These are phyloP conservation scores for Denticeps clupeoides DNA, from an alignment of 2,797 vertebrate species.

Conservation along the genomic window DNA sequence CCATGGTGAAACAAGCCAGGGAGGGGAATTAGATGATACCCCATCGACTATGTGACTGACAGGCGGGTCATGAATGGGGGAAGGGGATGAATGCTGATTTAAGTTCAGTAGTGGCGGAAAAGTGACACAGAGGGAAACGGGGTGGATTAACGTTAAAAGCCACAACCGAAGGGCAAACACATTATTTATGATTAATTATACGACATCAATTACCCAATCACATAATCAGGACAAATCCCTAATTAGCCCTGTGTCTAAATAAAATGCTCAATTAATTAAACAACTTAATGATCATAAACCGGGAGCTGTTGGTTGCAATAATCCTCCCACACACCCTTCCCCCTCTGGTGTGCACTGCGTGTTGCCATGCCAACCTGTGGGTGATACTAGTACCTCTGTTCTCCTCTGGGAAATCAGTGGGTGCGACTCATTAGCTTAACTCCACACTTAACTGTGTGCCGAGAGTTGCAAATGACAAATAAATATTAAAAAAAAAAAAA, in stretches of 20 bases:
- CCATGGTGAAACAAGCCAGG: too few relatives aligned
- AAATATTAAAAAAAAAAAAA: too few relatives aligned
- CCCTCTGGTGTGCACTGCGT: constrained; percentile 32
- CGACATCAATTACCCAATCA: constrained; percentile 33
- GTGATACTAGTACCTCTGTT: constrained; percentile 33
- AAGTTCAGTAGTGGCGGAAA: too few relatives aligned
- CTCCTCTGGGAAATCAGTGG: constrained; percentile 23
- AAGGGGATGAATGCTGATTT: too few relatives aligned
- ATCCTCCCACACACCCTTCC: neutral
- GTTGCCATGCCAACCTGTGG: constrained; percentile 47
- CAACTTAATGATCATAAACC: neutral
- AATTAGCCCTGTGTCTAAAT: constrained; percentile 1
- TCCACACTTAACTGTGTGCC: neutral
- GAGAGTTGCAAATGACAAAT: too few relatives aligned
- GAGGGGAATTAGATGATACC: too few relatives aligned
- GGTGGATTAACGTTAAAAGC: too few relatives aligned
- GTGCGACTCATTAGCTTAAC: neutral
- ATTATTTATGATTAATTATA: constrained; percentile 1
- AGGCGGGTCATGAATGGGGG: too few relatives aligned
- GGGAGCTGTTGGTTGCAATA: neutral
- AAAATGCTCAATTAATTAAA: constrained; percentile 1
- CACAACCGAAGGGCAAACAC: too few relatives aligned
- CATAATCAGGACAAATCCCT: constrained; percentile 20
- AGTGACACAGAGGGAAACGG: too few relatives aligned
- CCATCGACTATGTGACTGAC: too few relatives aligned